A percentile compares a stretch with the other conserved stretches of the same genome.
Conservation (phyloP, 2,797 vertebrate genomes). For the Gephyroberyx darwinii region DNA sequence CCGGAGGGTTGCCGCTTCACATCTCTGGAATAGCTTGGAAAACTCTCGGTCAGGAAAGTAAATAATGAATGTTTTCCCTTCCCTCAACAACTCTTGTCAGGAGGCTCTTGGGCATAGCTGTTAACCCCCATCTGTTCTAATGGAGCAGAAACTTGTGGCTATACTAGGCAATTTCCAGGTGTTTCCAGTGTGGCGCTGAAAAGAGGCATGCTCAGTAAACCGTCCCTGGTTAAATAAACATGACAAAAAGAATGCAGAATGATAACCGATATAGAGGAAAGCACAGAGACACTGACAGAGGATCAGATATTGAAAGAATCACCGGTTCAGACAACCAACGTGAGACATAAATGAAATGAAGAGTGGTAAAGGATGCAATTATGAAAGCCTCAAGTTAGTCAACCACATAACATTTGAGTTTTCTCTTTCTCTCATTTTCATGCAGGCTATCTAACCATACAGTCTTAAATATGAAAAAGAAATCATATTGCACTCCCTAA, state of each 20-base stretch:
- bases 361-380: not conserved
- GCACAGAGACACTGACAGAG: slow-evolving; percentile 1
- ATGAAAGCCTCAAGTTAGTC: not conserved
- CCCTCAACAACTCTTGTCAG: too few species aligned
- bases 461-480: not conserved
- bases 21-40: not conserved
- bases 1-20: not conserved
- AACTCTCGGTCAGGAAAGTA: too few species aligned
- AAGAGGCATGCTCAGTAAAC: slow-evolving; percentile 1
- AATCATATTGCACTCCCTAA: not conserved
- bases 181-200: not conserved
- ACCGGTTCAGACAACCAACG: too few species aligned
- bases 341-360: not conserved
- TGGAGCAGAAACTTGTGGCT: not conserved
- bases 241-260: not conserved
- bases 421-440: too few species aligned
- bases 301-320: not conserved
- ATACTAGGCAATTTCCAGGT: not conserved
- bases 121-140: not conserved
- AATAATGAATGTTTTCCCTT: too few species aligned
- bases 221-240: not conserved
- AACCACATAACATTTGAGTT: not conserved
- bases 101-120: too few species aligned
- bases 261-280: not conserved
- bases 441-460: not conserved